Base-by-base conservation (phyloP, 1,140 invertebrate species). In the Solen grandis region DNA sequence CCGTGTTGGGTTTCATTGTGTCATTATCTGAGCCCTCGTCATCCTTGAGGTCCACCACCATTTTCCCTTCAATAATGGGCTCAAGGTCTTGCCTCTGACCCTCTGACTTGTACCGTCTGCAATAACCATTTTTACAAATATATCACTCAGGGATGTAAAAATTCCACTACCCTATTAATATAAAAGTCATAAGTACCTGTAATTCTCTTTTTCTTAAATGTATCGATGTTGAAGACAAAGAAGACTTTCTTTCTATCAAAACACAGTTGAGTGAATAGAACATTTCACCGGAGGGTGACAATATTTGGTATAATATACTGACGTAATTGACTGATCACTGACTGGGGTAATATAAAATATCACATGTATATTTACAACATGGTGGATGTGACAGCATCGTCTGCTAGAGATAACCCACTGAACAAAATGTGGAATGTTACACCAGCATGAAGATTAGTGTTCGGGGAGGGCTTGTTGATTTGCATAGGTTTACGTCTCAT, bases 21-120 rank as follows among this genome's bases (percentile, higher is more conserved):
- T 66, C 75, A 29, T 69, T 60, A 31, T 78, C 75, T 41, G 65
- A 78, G 36, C 35, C 74, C n/a, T 76, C 60, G 16, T 76, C 74
- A 13, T 69, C 70, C 55, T 78, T 78, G 1, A 76, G 46, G 14
- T 81, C 81, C 63, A 33, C 78, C n/a, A 70, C 27, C 52, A 75
- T 73, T 33, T 38, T 60, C 63, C 82, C 81, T 68, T 88, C 89
- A 10, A 74, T 65, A 46, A 90, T 88, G n/a, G 88, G 82, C 29
- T 85, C 77, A 62, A 90, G 83, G 25, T 89, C 85, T 29, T 76
- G 72, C 27, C 63, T 81, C 22, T 69, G 81, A 38, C 78, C 63
- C 38, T 83, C 79, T 10, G 85, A 85, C 14, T 78, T 81, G 62
- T 81, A 82, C 19, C 87, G 65, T 0, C 41, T 46, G 41, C 8